Evolutionary conservation across 2,113 vertebrate genomes (phyloP).

Genomic region (Hypocryptadius cinnamomeus): DNA sequence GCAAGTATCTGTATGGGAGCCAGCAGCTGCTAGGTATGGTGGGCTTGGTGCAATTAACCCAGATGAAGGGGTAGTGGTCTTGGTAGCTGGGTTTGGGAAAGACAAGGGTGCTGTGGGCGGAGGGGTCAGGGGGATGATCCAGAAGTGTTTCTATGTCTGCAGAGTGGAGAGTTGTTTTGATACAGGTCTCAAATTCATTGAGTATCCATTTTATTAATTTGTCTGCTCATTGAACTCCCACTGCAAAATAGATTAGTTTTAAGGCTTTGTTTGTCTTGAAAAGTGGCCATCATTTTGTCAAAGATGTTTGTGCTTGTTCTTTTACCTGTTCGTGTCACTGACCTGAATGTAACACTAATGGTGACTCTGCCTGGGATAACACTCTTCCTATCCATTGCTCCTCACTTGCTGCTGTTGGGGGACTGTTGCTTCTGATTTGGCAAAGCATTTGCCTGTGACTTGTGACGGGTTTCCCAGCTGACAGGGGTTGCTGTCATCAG

Average conservation of each 20-base stretch:
- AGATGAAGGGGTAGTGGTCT: not conserved
- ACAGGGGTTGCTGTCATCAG: not conserved
- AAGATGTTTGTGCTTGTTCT: not conserved
- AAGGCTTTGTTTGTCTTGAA: not conserved
- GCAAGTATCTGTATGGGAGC: not conserved
- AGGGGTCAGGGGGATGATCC: not conserved
- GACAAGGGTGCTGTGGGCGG: not conserved
- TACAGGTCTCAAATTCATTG: not conserved
- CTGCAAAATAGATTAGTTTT: not conserved
- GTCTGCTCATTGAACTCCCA: not conserved
- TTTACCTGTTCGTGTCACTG: not conserved
- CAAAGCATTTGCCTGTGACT: not conserved
- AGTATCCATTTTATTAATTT: not conserved
- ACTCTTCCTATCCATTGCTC: not conserved
- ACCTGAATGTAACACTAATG: not conserved
- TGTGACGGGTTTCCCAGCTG: not conserved
- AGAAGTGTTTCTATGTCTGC: not conserved
- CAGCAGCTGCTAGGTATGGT: not conserved
- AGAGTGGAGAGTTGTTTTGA: not conserved
- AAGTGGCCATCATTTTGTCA: not conserved
- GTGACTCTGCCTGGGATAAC: not conserved
- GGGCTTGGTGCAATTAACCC: not conserved
- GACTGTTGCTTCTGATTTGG: not conserved
- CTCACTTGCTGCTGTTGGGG: not conserved
- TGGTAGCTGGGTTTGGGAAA: not conserved